phyloP scores from a whole-genome alignment of 2,888 invertebrate genomes.

The Strigamia crassipes region DNA sequence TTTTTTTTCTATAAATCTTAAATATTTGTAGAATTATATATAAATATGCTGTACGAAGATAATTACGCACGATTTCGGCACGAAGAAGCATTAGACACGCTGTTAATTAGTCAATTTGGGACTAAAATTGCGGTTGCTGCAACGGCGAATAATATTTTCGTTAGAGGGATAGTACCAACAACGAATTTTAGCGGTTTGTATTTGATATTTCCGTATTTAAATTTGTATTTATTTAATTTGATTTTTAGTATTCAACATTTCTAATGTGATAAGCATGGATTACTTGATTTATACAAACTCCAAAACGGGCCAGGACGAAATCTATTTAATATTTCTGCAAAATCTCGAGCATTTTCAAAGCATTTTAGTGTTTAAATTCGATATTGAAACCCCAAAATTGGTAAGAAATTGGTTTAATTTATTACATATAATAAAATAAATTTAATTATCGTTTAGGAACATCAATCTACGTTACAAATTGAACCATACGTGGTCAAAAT shows the following conservation, averaged over 20 bases:
- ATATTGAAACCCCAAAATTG: background rate
- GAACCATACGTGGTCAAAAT: background rate
- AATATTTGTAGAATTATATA: conserved; percentile 25
- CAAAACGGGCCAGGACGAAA: background rate
- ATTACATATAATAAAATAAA: background rate
- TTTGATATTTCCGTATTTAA: background rate
- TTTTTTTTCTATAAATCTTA: background rate
- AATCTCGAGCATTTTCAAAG: background rate
- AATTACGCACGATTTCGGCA: background rate
- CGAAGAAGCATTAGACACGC: background rate
- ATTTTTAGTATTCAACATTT: background rate
- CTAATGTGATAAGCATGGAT: background rate
- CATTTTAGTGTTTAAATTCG: background rate
- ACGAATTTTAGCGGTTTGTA: background rate
- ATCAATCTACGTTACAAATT: background rate
- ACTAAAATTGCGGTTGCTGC: background rate
- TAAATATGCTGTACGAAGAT: conserved; percentile 8
- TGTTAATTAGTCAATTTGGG: background rate
- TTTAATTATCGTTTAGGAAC: background rate
- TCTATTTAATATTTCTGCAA: background rate
- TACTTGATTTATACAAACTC: background rate
- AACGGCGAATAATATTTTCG: background rate
- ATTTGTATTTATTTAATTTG: background rate
- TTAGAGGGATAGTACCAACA: background rate
- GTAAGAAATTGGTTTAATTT: background rate